A percentile compares a stretch with the other conserved stretches of the same genome.
Conservation (phyloP, 2,888 invertebrate genomes). For the Drosophila acutilabella region DNA sequence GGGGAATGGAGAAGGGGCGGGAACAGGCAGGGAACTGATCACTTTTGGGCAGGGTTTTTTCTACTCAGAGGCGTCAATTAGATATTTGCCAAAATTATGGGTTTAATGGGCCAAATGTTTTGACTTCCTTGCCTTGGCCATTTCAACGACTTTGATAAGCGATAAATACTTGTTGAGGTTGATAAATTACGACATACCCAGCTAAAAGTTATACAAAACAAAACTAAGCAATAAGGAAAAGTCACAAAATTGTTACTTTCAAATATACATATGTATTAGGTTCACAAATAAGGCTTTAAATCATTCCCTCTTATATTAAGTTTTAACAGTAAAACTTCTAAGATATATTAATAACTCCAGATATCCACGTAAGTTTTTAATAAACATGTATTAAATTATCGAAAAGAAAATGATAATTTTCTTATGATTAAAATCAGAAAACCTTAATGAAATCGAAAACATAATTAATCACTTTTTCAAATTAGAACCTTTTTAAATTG, state of each 20-base stretch:
- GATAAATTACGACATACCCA: slow-evolving; percentile 28
- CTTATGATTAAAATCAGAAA: background rate
- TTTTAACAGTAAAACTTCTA: too few species aligned
- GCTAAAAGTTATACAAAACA: background rate
- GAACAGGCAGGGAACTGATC: too few species aligned
- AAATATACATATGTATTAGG: too few species aligned
- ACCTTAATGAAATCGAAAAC: background rate
- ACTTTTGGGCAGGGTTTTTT: slow-evolving; percentile 39
- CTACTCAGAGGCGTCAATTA: slow-evolving; percentile 41
- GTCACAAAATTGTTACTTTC: too few species aligned
- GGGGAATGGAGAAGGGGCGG: background rate
- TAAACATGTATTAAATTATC: too few species aligned
- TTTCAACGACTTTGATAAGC: slow-evolving; percentile 58
- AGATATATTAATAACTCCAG: too few species aligned
- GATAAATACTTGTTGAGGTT: slow-evolving; percentile 21
- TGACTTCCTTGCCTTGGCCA: slow-evolving; percentile 53
- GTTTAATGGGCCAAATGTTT: slow-evolving; percentile 33
- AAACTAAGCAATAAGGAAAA: too few species aligned
- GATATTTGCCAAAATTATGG: slow-evolving; percentile 41
- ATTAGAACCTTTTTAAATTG: too few species aligned
- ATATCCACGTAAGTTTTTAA: too few species aligned
- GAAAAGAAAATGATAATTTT: too few species aligned
- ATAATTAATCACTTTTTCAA: background rate
- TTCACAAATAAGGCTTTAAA: too few species aligned
- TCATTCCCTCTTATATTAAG: too few species aligned